A percentile compares a stretch with the other conserved stretches of the same genome.
phyloP scores from a whole-genome alignment of 2,888 invertebrate genomes.

The Ochropleura plecta region DNA sequence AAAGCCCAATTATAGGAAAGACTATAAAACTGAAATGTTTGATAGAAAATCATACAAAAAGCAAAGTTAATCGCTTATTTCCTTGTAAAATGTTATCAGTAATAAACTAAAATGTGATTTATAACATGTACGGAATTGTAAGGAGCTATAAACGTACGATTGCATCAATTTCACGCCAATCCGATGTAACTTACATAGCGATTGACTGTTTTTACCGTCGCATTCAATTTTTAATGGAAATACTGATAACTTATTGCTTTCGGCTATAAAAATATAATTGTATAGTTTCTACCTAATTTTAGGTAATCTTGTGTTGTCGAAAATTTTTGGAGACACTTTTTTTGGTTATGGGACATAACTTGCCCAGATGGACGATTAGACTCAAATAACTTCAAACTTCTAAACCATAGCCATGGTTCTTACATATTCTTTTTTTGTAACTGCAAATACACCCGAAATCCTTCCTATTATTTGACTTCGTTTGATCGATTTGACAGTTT shows the following conservation, averaged over 20 bases:
- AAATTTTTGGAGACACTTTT: neutral
- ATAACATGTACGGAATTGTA: slow-evolving; percentile 68
- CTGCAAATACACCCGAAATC: slow-evolving; percentile 1
- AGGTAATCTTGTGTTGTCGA: slow-evolving; percentile 37
- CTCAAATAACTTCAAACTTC: neutral
- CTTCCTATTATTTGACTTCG: neutral
- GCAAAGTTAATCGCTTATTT: slow-evolving; percentile 57
- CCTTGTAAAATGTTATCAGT: slow-evolving; percentile 64
- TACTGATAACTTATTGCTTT: slow-evolving; percentile 69
- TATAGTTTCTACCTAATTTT: slow-evolving; percentile 61
- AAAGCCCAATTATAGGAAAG: slow-evolving; percentile 43
- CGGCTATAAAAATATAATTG: slow-evolving; percentile 65
- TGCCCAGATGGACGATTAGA: neutral
- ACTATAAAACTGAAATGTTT: slow-evolving; percentile 44
- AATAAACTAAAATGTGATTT: slow-evolving; percentile 66
- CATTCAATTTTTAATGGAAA: slow-evolving; percentile 74
- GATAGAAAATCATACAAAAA: slow-evolving; percentile 55
- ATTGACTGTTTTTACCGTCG: slow-evolving; percentile 71
- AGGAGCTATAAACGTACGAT: slow-evolving; percentile 68
- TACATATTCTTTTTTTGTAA: neutral
- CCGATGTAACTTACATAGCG: slow-evolving; percentile 68
- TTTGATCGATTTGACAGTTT: slow-evolving; percentile 33
- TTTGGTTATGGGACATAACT: neutral
- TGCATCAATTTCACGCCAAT: slow-evolving; percentile 74
- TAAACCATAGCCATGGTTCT: neutral